Base-by-base conservation (phyloP, 2,888 invertebrate species). In the Drosophila helvetica region DNA sequence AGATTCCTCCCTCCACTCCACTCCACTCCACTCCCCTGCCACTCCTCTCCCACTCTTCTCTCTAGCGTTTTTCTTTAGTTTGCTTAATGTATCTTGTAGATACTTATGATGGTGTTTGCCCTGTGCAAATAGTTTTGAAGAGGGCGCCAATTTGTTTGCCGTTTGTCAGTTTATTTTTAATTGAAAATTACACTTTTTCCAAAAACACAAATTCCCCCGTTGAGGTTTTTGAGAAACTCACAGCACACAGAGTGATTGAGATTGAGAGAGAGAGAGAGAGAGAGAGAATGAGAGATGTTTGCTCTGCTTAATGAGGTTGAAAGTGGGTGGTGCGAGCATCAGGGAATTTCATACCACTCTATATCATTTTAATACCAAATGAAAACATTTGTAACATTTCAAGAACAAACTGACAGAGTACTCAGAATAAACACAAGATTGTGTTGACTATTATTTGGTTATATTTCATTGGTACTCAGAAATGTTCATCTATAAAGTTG, bases 51-150 rank as follows among this genome's bases (percentile, higher is more conserved):
- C 33, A 10, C 12, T 33, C 38, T 38, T 2, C 15, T 38, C n/a
- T 38, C 15, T n/a, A n/a, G 38, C 38, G 7, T 38, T 38, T 38
- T 38, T 15, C 15, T 18, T 42, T 65, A 33, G 15, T 25, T 33
- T 18, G 7, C 33, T 45, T 69, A 57, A 54, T 74, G 67, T 71
- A 75, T 86, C 87, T 78, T 77, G n/a, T 19, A 69, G 75, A 84
- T 72, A 59, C 54, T 73, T 72, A 69, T 71, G 72, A 53, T 57
- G 30, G 33, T 84, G 60, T 84, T 79, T 84, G 75, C 60, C 17
- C 33, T 42, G 15, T 4, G 72, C 70, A 85, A 85, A 85, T 88
- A 83, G 79, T 86, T 80, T 75, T 75, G 43, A 22, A 54, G 48
- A 48, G 64, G 57, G 72, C 75, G 63, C 55, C 61, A 75, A 71